Evolutionary conservation across 2,888 invertebrate species (phyloP), one percentile per base, ranked within the genome.

Genomic region (Plemyria rubiginata): DNA sequence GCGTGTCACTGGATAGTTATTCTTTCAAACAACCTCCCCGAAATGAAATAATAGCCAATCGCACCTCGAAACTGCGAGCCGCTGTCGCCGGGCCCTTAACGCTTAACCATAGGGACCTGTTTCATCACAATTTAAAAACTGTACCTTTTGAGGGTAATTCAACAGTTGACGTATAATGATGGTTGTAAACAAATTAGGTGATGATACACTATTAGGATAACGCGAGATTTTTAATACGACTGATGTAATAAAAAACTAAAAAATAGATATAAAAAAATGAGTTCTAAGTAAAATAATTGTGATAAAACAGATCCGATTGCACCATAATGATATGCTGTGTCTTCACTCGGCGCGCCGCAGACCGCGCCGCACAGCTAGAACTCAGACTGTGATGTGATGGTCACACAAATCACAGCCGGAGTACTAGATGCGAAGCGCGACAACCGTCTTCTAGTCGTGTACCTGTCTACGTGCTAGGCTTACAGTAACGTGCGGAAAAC

Each of bases 311-410:
- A 55, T 58, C 54, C 62, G n/a, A 15, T 40, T 46, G 51, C 60
- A 67, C 67, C 68, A 58, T 41, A 60, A 62, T 65, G 65, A 58
- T 58, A 66, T 71, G 60, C 56, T 53, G 65, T 65, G 54, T 73
- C 67, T 66, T 48, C 65, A 45, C 53, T 28, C 68, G 68, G 32
- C 58, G 65, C 68, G 68, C 54, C 68, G 74, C 65, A 63, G 66
- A 29, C 32, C 81, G 85, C 89, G 90, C 88, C 94, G 94, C 95
- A 93, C 90, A 97, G 96, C 96, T 96, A 97, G 97, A 97, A 97
- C 97, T 97, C 97, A 97, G 97, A 96, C 97, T 97, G 97, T 97
- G 97, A 97, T 97, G 97, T 96, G 97, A 95, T 65, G 74, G 75
- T 71, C 84, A 95, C 96, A 97, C 96, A 95, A 92, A 94, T 96